A percentile compares a stretch with the other conserved stretches of the same genome.
phyloP scores from a whole-genome alignment of 2,888 invertebrate genomes.

The Mimachlamys varia region DNA sequence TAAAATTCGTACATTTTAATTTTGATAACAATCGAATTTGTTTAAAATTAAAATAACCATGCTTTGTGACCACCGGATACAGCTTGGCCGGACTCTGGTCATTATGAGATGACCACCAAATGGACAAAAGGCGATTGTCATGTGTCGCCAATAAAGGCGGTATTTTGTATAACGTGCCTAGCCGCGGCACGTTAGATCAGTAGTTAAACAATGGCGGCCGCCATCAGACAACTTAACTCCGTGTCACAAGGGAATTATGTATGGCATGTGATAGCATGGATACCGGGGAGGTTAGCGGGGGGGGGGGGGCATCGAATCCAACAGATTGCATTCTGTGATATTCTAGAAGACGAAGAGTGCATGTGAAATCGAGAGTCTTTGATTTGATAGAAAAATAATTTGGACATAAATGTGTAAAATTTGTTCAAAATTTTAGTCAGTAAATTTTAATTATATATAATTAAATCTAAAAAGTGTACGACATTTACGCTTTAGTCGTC shows the following conservation, averaged over 20 bases:
- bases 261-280: not conserved
- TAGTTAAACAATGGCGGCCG: not conserved
- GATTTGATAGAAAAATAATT: no score
- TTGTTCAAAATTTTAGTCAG: no score
- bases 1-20: no score
- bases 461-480: no score
- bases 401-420: no score
- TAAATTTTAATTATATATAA: no score
- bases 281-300: no score
- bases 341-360: no score
- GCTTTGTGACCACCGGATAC: not conserved
- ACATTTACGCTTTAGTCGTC: no score
- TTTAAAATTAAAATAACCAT: not conserved
- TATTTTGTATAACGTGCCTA: not conserved
- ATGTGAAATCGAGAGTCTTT: no score
- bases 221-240: not conserved
- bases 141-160: not conserved
- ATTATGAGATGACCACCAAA: constrained; percentile 27
- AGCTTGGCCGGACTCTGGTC: not conserved
- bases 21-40: not conserved
- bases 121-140: constrained; percentile 23
- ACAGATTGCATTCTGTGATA: not conserved
- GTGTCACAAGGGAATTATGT: not conserved
- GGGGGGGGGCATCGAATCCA: not conserved
- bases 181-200: not conserved